A percentile compares a stretch with the other conserved stretches of the same genome.
phyloP scores from a whole-genome alignment of 1,140 invertebrate genomes.

The Sitobion miscanthi region DNA sequence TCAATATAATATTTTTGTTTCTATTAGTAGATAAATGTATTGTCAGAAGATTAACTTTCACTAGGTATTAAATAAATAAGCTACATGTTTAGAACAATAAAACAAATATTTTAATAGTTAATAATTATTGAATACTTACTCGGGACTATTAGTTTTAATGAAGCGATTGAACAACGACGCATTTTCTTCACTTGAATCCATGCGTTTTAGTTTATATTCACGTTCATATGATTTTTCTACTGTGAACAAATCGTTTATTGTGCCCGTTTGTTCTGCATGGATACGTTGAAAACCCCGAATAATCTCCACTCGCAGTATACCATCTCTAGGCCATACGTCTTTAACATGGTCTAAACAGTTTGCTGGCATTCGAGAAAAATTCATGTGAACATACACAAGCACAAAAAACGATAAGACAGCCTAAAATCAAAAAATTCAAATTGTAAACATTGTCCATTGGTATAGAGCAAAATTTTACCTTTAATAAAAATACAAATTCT shows the following conservation, averaged over 20 bases:
- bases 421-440: slow-evolving; percentile 64
- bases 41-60: neutral
- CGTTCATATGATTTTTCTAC: slow-evolving; percentile 83
- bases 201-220: slow-evolving; percentile 67
- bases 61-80: neutral
- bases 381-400: slow-evolving; percentile 92
- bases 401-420: slow-evolving; percentile 89
- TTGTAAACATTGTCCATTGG: neutral
- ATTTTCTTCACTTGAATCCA: slow-evolving; percentile 48
- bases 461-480: slow-evolving; percentile 66
- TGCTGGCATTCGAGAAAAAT: slow-evolving; percentile 89
- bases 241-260: slow-evolving; percentile 72
- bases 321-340: slow-evolving; percentile 92
- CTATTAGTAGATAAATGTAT: neutral
- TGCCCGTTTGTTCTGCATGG: slow-evolving; percentile 60
- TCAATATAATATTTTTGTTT: neutral
- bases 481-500: slow-evolving; percentile 89
- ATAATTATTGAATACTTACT: slow-evolving; percentile 19
- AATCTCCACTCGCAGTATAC: slow-evolving; percentile 94
- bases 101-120: neutral
- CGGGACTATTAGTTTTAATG: slow-evolving; percentile 26
- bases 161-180: slow-evolving; percentile 35
- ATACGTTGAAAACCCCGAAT: slow-evolving; percentile 65
- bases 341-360: slow-evolving; percentile 91
- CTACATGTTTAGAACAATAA: neutral